Base-by-base conservation (phyloP, 2,888 invertebrate genomes). In the Apocheima hispidaria region DNA sequence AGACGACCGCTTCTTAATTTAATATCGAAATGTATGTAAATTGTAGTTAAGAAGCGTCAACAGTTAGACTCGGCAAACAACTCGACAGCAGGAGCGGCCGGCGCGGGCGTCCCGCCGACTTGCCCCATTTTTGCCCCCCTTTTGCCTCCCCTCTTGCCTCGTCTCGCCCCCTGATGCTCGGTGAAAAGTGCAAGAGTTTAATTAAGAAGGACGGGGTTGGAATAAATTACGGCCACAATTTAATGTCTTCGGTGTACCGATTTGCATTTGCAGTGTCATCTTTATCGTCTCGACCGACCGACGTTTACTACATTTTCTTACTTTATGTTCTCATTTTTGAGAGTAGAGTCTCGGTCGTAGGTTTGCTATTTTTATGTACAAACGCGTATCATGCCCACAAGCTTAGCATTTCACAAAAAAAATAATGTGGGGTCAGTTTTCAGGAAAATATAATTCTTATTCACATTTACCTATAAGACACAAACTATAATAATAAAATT, bases 101-200 rank as follows among this genome's bases (percentile, higher is more conserved):
- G 26, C 33, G 12, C 41, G n/a, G n/a, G 6, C n/a, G 43, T 10
- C 54, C 18, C 26, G n/a, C 14, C 43, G 6, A 5, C 23, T 10
- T 21, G 38, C 28, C 53, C 33, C 35, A 20, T 28, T 21, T 5
- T 14, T 1, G 10, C 36, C 28, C 53, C 33, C 35, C 28, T 28
- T 21, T 5, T 14, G 1, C 14, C 36, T 20, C 44, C 35, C 9
- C 18, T 6, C 10, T 14, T 6, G 10, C 10, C 14, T 52, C 48
- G 14, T 18, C 33, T 12, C 6, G 18, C 30, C 43, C 35, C 55
- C 33, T 12, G 41, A 10, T 28, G 41, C 10, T 20, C 50, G 38
- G 46, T 67, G 71, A 75, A 77, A 79, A 80, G 79, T 81, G 81
- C 81, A 82, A 75, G 81, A 76, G 76, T 77, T 80, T 79, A 81